Percentiles rank a stretch among this genome's conserved stretches.
phyloP scores from a whole-genome alignment of 2,797 vertebrate species.

The Rhinella marina region DNA sequence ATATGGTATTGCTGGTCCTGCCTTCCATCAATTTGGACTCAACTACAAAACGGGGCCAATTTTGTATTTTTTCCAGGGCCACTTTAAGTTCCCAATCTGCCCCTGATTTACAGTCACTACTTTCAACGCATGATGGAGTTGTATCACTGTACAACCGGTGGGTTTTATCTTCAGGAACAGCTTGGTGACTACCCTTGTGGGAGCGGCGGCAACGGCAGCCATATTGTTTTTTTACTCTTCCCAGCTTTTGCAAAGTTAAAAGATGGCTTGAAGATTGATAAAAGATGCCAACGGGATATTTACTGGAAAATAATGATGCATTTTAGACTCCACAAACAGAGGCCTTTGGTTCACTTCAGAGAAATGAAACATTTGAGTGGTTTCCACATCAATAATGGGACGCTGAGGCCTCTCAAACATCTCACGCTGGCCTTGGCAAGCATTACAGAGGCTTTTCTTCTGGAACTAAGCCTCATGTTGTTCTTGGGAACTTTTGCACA shows the following conservation, averaged over 20 bases:
- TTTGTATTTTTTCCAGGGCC: too few species aligned
- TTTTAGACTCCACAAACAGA: too few species aligned
- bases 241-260: background rate
- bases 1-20: too few species aligned
- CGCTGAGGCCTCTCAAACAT: background rate
- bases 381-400: background rate
- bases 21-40: too few species aligned
- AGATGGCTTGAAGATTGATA: background rate
- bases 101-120: too few species aligned
- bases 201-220: too few species aligned
- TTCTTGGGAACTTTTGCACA: conserved; percentile 19
- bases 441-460: background rate
- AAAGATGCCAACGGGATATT: background rate
- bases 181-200: background rate
- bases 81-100: too few species aligned
- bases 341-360: background rate
- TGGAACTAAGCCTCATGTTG: background rate
- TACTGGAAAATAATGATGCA: background rate
- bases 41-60: too few species aligned
- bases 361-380: background rate
- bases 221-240: too few species aligned
- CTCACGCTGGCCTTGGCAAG: background rate
- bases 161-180: background rate
- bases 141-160: background rate
- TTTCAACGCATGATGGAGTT: background rate